Conservation (phyloP, 2,113 vertebrate genomes). For the Megaceryle torquata region DNA sequence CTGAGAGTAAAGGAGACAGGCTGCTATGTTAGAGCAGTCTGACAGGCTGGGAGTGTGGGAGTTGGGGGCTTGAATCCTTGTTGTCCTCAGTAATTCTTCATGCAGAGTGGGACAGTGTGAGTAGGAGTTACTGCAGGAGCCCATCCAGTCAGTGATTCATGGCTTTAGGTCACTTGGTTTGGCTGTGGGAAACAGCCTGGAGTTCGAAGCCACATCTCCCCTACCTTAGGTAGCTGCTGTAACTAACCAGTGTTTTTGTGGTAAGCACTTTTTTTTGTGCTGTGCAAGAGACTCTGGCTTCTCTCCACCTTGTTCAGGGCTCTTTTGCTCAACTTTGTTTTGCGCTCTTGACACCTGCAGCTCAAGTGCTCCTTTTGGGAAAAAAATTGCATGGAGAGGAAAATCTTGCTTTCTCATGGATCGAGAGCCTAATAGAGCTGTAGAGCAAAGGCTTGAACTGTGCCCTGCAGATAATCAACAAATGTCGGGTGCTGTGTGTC, state of each 20-base stretch:
- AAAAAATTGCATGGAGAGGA: not conserved
- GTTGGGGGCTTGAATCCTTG: not conserved
- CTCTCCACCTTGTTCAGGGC: not conserved
- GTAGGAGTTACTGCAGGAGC: not conserved
- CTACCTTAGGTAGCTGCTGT: not conserved
- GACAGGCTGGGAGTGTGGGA: not conserved
- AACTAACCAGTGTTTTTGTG: not conserved
- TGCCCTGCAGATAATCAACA: not conserved
- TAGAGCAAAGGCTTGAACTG: slow-evolving; percentile 20
- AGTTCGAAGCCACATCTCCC: not conserved
- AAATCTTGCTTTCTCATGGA: not conserved
- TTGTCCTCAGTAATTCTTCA: not conserved
- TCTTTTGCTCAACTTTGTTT: not conserved
- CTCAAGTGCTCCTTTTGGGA: slow-evolving; percentile 23
- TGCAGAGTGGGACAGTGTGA: not conserved
- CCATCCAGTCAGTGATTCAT: not conserved
- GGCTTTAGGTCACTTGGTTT: not conserved
- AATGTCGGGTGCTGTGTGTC: rapidly evolving
- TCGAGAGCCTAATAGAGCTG: slow-evolving; percentile 7
- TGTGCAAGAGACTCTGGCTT: not conserved
- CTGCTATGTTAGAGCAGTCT: not conserved
- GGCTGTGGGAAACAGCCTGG: not conserved
- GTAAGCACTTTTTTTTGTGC: not conserved
- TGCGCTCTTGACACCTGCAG: not conserved
- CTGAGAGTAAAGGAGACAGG: not conserved